Percentiles rank a stretch among this genome's conserved stretches.
These are phyloP conservation scores for Heliangelus exortis DNA, from an alignment of 2,797 vertebrate species.

Conservation along the genomic window DNA sequence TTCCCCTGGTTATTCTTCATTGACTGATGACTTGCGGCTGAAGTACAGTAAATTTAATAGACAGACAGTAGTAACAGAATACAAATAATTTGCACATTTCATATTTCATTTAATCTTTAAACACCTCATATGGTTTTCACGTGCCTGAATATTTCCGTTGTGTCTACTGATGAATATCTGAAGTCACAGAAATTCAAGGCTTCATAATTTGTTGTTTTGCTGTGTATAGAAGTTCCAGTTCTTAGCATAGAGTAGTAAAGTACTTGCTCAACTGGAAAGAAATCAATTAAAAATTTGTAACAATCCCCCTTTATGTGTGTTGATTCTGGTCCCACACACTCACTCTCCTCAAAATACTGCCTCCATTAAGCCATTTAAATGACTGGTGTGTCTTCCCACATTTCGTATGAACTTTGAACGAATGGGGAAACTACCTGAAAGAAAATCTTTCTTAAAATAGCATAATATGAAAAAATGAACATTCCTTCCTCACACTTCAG, in stretches of 20 bases:
- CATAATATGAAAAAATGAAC: neutral
- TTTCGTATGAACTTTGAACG: neutral
- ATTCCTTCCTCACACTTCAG: neutral
- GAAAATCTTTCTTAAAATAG: neutral
- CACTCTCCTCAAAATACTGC: neutral
- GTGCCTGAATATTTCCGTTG: neutral
- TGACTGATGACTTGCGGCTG: constrained; percentile 35
- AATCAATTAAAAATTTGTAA: neutral
- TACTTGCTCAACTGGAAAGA: neutral
- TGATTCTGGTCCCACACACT: neutral
- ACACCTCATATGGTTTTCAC: neutral
- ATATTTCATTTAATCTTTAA: neutral
- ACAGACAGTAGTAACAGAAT: neutral
- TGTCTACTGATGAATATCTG: neutral
- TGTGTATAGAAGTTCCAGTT: neutral
- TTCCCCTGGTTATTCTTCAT: constrained; percentile 39
- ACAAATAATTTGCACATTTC: constrained; percentile 6
- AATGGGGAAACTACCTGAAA: neutral
- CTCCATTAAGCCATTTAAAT: neutral
- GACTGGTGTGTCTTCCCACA: neutral
- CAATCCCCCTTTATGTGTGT: neutral
- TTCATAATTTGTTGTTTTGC: neutral
- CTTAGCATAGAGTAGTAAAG: neutral
- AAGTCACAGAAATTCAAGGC: neutral
- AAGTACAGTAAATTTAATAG: constrained; percentile 31